phyloP scores from a whole-genome alignment of 2,888 invertebrate genomes.

The Pyrocoelia pectoralis region DNA sequence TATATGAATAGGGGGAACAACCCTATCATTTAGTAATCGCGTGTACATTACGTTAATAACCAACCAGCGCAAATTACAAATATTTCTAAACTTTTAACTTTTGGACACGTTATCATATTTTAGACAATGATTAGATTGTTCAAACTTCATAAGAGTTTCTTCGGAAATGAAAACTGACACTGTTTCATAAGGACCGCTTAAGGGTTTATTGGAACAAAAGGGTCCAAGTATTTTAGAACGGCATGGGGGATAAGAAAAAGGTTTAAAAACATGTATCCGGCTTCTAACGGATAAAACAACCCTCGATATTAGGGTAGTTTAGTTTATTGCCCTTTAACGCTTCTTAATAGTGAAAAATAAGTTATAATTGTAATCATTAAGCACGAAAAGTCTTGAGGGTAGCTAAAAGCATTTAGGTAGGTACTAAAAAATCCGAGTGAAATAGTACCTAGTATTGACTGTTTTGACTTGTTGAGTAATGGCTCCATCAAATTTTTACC shows the following conservation, averaged over 20 bases:
- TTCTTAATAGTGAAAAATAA: constrained; percentile 13
- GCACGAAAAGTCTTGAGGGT: not conserved
- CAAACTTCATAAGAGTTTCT: not conserved
- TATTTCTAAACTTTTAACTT: not conserved
- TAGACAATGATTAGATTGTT: not conserved
- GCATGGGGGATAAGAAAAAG: constrained; percentile 28
- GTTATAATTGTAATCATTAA: constrained; percentile 6
- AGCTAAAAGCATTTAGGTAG: not conserved
- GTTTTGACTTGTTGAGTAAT: too few relatives aligned
- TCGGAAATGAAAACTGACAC: constrained; percentile 21
- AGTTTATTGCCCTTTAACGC: constrained; percentile 24
- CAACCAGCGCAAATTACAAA: constrained; percentile 25
- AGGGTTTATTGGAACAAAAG: constrained; percentile 30
- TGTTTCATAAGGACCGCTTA: constrained; percentile 30
- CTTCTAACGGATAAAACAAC: constrained; percentile 34
- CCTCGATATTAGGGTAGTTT: constrained; percentile 30
- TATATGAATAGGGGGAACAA: constrained; percentile 41
- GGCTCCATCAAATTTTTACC: too few relatives aligned
- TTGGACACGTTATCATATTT: not conserved
- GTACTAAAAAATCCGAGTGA: too few relatives aligned
- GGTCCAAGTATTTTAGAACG: constrained; percentile 26
- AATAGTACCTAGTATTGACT: too few relatives aligned
- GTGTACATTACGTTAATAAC: constrained; percentile 43
- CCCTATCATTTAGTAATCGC: constrained; percentile 47
- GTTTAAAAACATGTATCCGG: constrained; percentile 36